Evolutionary conservation across 2,797 vertebrate genomes (phyloP).

Genomic region (Hypotaenidia okinawae): DNA sequence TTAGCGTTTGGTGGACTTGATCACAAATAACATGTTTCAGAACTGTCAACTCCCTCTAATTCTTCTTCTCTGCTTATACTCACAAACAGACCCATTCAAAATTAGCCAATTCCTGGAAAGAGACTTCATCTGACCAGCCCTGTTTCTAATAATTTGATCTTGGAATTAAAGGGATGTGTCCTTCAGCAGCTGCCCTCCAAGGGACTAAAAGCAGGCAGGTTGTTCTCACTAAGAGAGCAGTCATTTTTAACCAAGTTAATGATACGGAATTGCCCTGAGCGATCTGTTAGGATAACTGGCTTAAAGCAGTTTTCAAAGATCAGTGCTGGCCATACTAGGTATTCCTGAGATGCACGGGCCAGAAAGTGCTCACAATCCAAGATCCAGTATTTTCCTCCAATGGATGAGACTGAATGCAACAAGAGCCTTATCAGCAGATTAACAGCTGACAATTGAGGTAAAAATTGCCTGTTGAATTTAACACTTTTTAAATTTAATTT

Average conservation of each 20-base stretch:
- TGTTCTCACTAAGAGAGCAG: background rate
- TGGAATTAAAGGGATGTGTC: background rate
- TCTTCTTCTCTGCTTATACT: background rate
- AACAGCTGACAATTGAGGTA: background rate
- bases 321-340: background rate
- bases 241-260: background rate
- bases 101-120: background rate
- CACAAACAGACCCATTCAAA: background rate
- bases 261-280: background rate
- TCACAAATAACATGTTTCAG: conserved; percentile 45
- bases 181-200: background rate
- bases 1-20: conserved; percentile 50
- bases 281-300: background rate
- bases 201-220: background rate
- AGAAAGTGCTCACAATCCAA: background rate
- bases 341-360: background rate
- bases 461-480: background rate
- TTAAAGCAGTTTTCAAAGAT: background rate
- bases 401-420: background rate
- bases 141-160: background rate
- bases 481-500: background rate
- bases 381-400: background rate
- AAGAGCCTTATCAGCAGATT: background rate
- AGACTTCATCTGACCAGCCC: background rate
- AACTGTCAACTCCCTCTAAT: background rate